Percentiles rank a stretch among this genome's conserved stretches.
phyloP scores from a whole-genome alignment of 2,113 vertebrate genomes.

The Semicossyphus pulcher region DNA sequence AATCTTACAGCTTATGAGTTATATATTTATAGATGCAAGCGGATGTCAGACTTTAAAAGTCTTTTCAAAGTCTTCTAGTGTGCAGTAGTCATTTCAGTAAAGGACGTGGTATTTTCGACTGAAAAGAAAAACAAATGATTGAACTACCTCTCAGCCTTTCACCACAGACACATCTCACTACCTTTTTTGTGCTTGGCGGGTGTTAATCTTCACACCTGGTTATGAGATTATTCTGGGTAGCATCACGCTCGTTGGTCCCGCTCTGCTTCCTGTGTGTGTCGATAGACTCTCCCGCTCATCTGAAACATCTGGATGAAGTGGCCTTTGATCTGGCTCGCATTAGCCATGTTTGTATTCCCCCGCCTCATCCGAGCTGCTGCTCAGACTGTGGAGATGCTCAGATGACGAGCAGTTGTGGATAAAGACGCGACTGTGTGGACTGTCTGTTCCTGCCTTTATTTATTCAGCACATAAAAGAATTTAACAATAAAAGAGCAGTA shows the following conservation, averaged over 20 bases:
- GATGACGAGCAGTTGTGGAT: slow-evolving; percentile 7
- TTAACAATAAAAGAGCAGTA: background rate
- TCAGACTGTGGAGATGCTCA: slow-evolving; percentile 22
- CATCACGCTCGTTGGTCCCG: background rate
- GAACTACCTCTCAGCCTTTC: background rate
- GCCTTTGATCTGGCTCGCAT: slow-evolving; percentile 62
- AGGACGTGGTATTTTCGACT: background rate
- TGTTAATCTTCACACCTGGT: slow-evolving; percentile 42
- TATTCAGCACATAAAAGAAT: no score
- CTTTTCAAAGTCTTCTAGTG: background rate
- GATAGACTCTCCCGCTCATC: slow-evolving; percentile 19
- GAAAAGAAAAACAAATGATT: background rate
- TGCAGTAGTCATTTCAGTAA: background rate
- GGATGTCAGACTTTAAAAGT: background rate
- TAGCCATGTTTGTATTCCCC: slow-evolving; percentile 37
- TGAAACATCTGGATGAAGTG: slow-evolving; percentile 64
- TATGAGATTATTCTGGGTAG: slow-evolving; percentile 13
- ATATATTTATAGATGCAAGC: background rate
- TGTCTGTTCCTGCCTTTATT: background rate
- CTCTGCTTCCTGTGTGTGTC: slow-evolving; percentile 8
- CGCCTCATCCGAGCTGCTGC: slow-evolving; percentile 19
- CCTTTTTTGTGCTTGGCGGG: background rate
- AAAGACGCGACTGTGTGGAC: background rate
- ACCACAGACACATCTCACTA: background rate
- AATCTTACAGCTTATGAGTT: background rate